phyloP scores from a whole-genome alignment of 2,888 invertebrate genomes.

The Cosmopolites sordidus region DNA sequence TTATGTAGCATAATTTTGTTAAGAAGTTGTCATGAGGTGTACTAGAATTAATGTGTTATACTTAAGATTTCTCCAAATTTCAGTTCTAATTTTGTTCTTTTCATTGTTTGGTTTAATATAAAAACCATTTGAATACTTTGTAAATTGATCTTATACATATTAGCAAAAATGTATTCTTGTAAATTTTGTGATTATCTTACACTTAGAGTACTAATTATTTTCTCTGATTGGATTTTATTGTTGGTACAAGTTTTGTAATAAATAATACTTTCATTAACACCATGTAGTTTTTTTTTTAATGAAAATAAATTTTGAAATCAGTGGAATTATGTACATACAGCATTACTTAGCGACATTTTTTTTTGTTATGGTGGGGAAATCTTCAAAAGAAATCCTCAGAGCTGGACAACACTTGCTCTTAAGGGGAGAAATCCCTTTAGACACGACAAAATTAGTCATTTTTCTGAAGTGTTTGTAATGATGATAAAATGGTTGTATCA shows the following conservation, averaged over 20 bases:
- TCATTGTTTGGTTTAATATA: slow-evolving; percentile 7
- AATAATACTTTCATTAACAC: slow-evolving; percentile 20
- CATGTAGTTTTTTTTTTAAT: no score
- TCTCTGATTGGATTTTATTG: neutral
- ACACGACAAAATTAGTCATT: no score
- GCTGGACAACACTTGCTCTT: no score
- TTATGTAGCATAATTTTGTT: slow-evolving; percentile 81
- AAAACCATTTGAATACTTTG: slow-evolving; percentile 7
- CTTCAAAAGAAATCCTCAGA: no score
- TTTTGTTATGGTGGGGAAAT: no score
- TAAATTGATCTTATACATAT: slow-evolving; percentile 3
- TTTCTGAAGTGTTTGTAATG: no score
- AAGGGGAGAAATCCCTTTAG: no score
- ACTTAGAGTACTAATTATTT: neutral
- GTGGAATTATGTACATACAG: no score
- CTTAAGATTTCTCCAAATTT: neutral
- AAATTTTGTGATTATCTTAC: slow-evolving; percentile 14
- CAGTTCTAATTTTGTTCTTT: slow-evolving; percentile 10
- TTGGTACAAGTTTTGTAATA: slow-evolving; percentile 22
- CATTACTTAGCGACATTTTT: no score
- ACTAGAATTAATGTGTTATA: slow-evolving; percentile 4
- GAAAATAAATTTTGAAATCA: no score
- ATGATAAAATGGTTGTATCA: no score
- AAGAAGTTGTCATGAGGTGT: neutral
- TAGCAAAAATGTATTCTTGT: slow-evolving; percentile 13